These are phyloP conservation scores for Asbolus verrucosus DNA, from an alignment of 1,140 invertebrate genomes.

Conservation along the genomic window DNA sequence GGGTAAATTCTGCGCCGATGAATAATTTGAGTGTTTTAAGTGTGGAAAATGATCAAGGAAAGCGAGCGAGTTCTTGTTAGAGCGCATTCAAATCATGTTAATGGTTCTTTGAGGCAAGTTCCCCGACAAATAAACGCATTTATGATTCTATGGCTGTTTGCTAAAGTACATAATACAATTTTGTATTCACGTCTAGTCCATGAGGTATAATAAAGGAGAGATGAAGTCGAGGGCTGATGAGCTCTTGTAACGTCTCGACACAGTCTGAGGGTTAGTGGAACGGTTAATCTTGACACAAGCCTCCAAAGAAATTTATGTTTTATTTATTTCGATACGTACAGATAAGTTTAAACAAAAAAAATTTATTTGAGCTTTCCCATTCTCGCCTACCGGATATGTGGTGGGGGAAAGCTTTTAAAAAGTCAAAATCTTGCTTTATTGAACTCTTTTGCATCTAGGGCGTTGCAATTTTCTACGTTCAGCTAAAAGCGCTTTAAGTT, in stretches of 20 bases:
- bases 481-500: conserved; percentile 17
- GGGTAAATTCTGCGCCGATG: too few species aligned
- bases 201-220: conserved; percentile 30
- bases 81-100: conserved; percentile 3
- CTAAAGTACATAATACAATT: conserved; percentile 33
- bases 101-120: not conserved
- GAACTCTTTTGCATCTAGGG: conserved; percentile 19
- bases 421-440: conserved; percentile 13
- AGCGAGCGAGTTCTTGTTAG: too few species aligned
- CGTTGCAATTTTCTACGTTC: conserved; percentile 11
- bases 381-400: too few species aligned
- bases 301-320: conserved; percentile 15
- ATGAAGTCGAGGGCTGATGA: conserved; percentile 18
- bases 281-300: not conserved
- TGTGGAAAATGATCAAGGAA: too few species aligned
- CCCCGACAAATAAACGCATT: conserved; percentile 21
- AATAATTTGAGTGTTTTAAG: too few species aligned
- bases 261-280: conserved; percentile 13
- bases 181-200: conserved; percentile 32
- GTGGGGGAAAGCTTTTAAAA: conserved; percentile 23
- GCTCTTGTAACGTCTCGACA: conserved; percentile 26
- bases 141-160: conserved; percentile 24
- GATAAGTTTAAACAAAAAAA: conserved; percentile 11
- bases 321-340: conserved; percentile 24
- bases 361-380: conserved; percentile 7